Percentiles rank a stretch among this genome's conserved stretches.
These are phyloP conservation scores for Scaptodrosophila lebanonensis DNA, from an alignment of 1,140 invertebrate genomes.

Conservation along the genomic window DNA sequence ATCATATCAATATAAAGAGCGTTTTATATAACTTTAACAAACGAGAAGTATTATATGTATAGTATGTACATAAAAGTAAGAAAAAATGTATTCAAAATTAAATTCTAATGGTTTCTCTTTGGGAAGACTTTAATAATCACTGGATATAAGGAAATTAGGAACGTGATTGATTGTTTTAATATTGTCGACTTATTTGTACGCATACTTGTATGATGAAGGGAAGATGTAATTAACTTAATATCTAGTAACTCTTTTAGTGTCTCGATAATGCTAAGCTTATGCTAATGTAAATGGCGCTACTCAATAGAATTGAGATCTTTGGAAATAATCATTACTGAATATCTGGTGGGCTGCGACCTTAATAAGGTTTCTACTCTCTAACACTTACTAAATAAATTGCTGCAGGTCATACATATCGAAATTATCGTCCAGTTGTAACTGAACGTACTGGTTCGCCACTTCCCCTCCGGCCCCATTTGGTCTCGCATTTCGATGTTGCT, in stretches of 20 bases:
- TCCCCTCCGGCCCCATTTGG: constrained; percentile 31
- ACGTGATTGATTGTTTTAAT: constrained; percentile 11
- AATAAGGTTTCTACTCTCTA: too few species aligned
- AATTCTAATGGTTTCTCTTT: constrained; percentile 13
- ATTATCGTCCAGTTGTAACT: constrained; percentile 51
- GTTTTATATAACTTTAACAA: too few species aligned
- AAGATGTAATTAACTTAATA: too few species aligned
- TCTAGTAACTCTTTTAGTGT: constrained; percentile 32
- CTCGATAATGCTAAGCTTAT: constrained; percentile 1
- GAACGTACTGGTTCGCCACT: constrained; percentile 26
- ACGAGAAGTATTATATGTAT: neutral
- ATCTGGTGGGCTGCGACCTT: too few species aligned
- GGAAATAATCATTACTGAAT: constrained; percentile 22
- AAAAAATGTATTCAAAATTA: constrained; percentile 7
- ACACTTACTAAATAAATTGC: constrained; percentile 54
- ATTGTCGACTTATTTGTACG: too few species aligned
- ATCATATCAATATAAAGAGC: too few species aligned
- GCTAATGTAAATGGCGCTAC: constrained; percentile 7
- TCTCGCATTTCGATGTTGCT: neutral
- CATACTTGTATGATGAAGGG: too few species aligned
- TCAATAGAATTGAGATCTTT: constrained; percentile 61
- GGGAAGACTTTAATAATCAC: constrained; percentile 63
- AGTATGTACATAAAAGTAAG: constrained; percentile 6
- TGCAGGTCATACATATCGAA: constrained; percentile 70
- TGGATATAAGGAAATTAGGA: constrained; percentile 28